phyloP scores from a whole-genome alignment of 2,888 invertebrate species.

The Serripes groenlandicus region DNA sequence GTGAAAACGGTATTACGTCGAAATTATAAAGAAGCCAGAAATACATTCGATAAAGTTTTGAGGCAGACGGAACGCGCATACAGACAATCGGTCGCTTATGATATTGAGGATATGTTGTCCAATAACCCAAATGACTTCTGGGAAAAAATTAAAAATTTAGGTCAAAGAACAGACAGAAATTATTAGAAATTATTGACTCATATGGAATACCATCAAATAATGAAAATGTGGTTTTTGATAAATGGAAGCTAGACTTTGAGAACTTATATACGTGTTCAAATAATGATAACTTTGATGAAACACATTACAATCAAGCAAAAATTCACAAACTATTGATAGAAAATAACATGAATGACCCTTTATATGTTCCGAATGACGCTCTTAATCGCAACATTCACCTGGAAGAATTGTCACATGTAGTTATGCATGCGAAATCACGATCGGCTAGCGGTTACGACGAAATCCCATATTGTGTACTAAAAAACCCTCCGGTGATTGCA shows the following conservation, averaged over 20 bases:
- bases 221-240: conserved; percentile 25
- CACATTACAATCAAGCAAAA: conserved; percentile 19
- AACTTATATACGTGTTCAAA: conserved; percentile 37
- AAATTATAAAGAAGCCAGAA: no score
- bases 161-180: conserved; percentile 38
- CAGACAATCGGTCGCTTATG: conserved; percentile 1
- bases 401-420: no score
- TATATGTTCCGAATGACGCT: no score
- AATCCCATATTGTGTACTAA: no score
- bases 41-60: conserved; percentile 23
- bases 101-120: conserved; percentile 38
- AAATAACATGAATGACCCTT: no score
- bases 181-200: conserved; percentile 21
- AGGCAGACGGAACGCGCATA: conserved; percentile 33
- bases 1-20: neutral
- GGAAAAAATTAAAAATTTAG: conserved; percentile 47
- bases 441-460: no score
- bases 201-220: neutral
- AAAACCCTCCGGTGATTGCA: no score
- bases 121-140: conserved; percentile 50
- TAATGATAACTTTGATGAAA: conserved; percentile 17
- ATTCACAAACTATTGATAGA: no score
- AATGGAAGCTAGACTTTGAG: conserved; percentile 36
- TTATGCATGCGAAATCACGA: no score
- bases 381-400: no score